Conservation (phyloP, 2,888 invertebrate genomes). For the Calameuta filiformis region DNA sequence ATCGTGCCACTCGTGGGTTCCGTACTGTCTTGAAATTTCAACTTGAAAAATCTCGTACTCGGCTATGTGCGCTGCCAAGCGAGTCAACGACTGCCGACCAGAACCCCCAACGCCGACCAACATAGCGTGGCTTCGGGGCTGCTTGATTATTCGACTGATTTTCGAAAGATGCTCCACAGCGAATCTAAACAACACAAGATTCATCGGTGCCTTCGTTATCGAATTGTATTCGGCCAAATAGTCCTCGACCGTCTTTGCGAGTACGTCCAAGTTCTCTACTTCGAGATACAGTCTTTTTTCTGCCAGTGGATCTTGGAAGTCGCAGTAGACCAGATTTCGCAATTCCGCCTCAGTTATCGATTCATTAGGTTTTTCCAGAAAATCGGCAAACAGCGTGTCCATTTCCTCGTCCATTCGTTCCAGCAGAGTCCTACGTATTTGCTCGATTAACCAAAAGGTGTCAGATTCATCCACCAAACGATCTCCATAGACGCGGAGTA, state of each 20-base stretch:
- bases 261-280: constrained; percentile 82
- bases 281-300: constrained; percentile 84
- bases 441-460: constrained; percentile 81
- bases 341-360: constrained; percentile 85
- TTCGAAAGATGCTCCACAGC: constrained; percentile 94
- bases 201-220: constrained; percentile 96
- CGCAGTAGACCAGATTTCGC: constrained; percentile 90
- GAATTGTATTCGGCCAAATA: constrained; percentile 92
- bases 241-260: constrained; percentile 84
- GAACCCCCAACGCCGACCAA: constrained; percentile 94
- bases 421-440: constrained; percentile 73
- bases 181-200: constrained; percentile 92
- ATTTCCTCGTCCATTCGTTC: constrained; percentile 75
- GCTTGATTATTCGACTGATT: constrained; percentile 89
- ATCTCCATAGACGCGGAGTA: constrained; percentile 91
- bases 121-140: constrained; percentile 90
- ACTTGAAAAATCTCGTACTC: constrained; percentile 94
- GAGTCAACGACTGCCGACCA: constrained; percentile 90
- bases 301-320: constrained; percentile 93
- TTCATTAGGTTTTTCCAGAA: constrained; percentile 65
- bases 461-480: constrained; percentile 88
- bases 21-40: constrained; percentile 90
- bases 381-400: constrained; percentile 76
- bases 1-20: constrained; percentile 89
- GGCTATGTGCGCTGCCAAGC: constrained; percentile 90